Base-by-base conservation (phyloP, 1,140 invertebrate genomes). In the Drosophila ercepeae region DNA sequence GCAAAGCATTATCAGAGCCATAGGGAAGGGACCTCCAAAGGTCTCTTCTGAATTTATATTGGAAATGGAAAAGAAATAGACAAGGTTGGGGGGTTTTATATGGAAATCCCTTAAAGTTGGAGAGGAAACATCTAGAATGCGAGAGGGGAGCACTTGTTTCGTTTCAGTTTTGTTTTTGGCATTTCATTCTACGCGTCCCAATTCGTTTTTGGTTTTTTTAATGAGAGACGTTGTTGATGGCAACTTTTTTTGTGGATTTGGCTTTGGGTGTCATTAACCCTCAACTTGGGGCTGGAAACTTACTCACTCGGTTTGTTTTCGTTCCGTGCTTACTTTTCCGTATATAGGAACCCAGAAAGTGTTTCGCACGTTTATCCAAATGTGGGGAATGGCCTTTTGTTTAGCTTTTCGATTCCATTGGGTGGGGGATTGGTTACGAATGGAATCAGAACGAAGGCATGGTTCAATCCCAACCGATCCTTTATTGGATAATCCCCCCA, bases 201-300 rank as follows among this genome's bases (percentile, higher is more conserved):
- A 19, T 42, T 42, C 8, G 39, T 42, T 9, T 18, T 52, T 55
- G 34, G 45, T 73, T 52, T 61, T 61, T 54, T 58, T 41, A 41
- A 39, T 61, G 23, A 32, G 27, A 46, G 25, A 44, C 36, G 68
- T 57, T 49, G 19, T 61, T 21, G 34, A 21, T 51, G 34, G 36
- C 36, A 16, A 16, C n/a, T n/a, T 39, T 60, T 61, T 36, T 57
- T 60, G 52, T 54, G 73, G 27, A 42, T 79, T 44, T 39, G 73
- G 27, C 46, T 79, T 44, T 39, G 25, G 69, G 61, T 84, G 79
- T 84, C 79, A 84, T 79, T 86, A 79, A 84, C 79, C 79, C 48
- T 52, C 55, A 75, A 73, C 75, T 73, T 84, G 67, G 75, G 54
- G 67, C 75, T 84, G 75, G 77, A 76, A 84, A 86, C 71, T 64